Base-by-base conservation (phyloP, 2,888 invertebrate species). In the Hydriomena furcata region DNA sequence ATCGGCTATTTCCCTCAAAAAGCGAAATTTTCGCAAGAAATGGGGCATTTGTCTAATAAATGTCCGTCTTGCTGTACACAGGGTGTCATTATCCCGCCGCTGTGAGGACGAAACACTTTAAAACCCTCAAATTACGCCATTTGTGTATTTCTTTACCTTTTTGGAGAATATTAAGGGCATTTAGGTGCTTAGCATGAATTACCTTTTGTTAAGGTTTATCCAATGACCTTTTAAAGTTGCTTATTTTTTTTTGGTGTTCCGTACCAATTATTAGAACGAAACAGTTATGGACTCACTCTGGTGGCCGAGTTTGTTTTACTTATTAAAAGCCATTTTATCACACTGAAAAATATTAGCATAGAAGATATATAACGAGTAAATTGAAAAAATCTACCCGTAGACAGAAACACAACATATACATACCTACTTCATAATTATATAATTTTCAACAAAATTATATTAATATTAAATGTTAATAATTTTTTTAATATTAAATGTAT, bases 71-170 rank as follows among this genome's bases (percentile, higher is more conserved):
- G 40, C 44, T 36, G 38, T 50, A 38, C 25, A 13, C 28, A 27
- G 27, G 34, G 12, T 51, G 51, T 52, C 53, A 44, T 56, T 55
- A 55, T 30, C 30, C 5, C 40, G 48, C 28, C 35, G 38, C 41
- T 46, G 13, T 35, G 43, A 52, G 36, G 25, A 47, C 42, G 49
- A 52, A 61, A 61, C 56, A 54, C 51, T 58, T 59, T 54, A 43
- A 59, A 58, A 56, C 38, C 52, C 52, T 45, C 38, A 51, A 61
- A 60, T 61, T 49, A 52, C 53, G 42, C 48, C 56, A 53, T 60
- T 60, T 56, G 56, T 55, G 52, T 59, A 34, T 49, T 50, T 51
- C 52, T 45, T 52, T 52, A 56, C 59, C 42, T 54, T 58, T 54
- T 54, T 36, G 10, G 41, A 11, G 31, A 13, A 23, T 28, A 46